These are phyloP conservation scores for Anguilla pacifica DNA, from an alignment of 2,797 vertebrate genomes.

Conservation along the genomic window DNA sequence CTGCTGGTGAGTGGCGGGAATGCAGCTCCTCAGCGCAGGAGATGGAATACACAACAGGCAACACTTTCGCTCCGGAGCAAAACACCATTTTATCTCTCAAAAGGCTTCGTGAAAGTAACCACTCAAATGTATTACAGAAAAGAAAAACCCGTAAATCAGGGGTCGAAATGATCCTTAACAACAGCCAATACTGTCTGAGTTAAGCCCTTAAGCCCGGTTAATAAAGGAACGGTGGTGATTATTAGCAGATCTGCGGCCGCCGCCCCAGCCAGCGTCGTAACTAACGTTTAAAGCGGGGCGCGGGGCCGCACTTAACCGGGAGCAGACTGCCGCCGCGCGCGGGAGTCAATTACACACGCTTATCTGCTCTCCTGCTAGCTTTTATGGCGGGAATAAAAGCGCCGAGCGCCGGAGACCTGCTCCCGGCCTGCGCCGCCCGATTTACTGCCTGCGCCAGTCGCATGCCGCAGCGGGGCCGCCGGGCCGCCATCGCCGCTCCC, in stretches of 20 bases:
- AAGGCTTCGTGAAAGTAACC: not conserved
- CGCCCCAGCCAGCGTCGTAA: constrained; percentile 28
- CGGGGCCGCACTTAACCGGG: constrained; percentile 36
- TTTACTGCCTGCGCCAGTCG: constrained; percentile 40
- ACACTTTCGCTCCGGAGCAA: not conserved
- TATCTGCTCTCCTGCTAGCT: constrained; percentile 37
- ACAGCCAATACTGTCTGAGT: not conserved
- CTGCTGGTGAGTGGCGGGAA: constrained; percentile 48
- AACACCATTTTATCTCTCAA: not conserved
- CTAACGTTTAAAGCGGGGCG: constrained; percentile 27
- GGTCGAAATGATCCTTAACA: not conserved
- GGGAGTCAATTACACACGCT: constrained; percentile 48
- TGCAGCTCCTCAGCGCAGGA: constrained; percentile 7
- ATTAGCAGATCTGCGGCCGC: not conserved
- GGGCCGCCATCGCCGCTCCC: constrained; percentile 23
- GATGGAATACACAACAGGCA: not conserved
- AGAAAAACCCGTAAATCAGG: not conserved
- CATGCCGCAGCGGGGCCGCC: constrained; percentile 7
- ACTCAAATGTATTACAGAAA: not conserved
- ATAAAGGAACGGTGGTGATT: not conserved
- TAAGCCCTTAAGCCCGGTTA: not conserved
- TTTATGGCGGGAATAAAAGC: constrained; percentile 42
- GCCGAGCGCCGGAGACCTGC: constrained; percentile 31
- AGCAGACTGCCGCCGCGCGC: constrained; percentile 39
- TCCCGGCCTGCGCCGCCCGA: constrained; percentile 24